Base-by-base conservation (phyloP, 2,113 vertebrate genomes). In the human region DNA sequence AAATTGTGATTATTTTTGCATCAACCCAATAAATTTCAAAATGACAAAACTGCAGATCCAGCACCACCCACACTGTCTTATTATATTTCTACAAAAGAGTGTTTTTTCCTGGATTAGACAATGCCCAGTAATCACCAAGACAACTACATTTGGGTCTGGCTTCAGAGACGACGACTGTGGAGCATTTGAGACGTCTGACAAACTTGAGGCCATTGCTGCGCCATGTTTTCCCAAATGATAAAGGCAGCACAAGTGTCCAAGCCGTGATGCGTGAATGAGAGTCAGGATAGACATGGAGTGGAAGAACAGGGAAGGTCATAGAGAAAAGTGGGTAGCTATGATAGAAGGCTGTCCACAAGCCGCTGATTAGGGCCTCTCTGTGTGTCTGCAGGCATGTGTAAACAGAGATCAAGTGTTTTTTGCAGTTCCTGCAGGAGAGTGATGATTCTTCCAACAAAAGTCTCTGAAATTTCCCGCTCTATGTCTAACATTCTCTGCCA, bases 391-490 rank as follows among this genome's bases (percentile, higher is more conserved):
- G 20, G 38, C 38, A 5, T 9, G 43, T 14, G 18, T 3, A 57
- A 30, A 48, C 14, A 18, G 11, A 84, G 35, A 45, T 11, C 22
- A 50, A 23, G 59, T 17, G 8, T 10, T 86, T 27, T 57, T 13
- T 7, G 7, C 17, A 32, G 52, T 38, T 66, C 50, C 10, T 52
- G 20, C 23, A 52, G 50, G 2, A 73, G 2, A 76, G 52, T 45
- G 38, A 10, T n/a, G 32, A 83, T 55, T 96, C 88, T 75, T 27
- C 75, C n/a, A 85, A 40, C 14, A 22, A 32, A 82, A 81, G n/a
- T 22, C 55, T 81, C 38, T 57, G 76, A 85, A 45, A 52, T 90
- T 89, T 75, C 35, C 38, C 90, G 66, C 70, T 80, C 78, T 25
- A 52, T 2, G 20, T 50, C 50, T 66, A 73, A 76, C 3, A 43